phyloP scores from a whole-genome alignment of 2,113 vertebrate genomes.

The Furnarius figulus region DNA sequence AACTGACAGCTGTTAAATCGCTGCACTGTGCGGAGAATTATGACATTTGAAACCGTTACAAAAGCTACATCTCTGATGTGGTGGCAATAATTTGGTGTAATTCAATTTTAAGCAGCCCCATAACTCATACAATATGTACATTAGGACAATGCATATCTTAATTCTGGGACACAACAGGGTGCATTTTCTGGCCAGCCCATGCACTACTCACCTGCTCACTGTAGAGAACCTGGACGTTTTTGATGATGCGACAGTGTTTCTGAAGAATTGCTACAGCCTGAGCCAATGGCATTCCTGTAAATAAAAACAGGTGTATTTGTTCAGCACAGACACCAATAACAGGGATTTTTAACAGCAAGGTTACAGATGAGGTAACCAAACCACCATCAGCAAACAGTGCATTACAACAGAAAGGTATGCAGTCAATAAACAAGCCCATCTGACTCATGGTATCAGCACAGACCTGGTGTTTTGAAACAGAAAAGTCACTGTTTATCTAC shows the following conservation, averaged over 20 bases:
- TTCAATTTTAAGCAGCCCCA: not conserved
- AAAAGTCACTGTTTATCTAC: not conserved
- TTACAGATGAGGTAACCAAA: not conserved
- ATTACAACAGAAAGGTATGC: not conserved
- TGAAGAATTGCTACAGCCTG: conserved; percentile 97
- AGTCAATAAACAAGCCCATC: not conserved
- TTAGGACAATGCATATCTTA: not conserved
- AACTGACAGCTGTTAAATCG: not conserved
- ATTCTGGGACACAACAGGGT: not conserved
- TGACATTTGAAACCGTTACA: not conserved
- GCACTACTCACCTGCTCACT: conserved; percentile 90
- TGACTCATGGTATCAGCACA: not conserved
- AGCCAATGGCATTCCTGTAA: conserved; percentile 95
- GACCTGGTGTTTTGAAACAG: not conserved
- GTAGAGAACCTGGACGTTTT: conserved; percentile 99
- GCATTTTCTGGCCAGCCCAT: not conserved
- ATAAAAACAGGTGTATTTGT: not conserved
- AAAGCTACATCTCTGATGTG: not conserved
- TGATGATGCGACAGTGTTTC: conserved; percentile 97
- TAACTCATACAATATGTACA: rapidly evolving
- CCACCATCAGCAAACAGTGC: not conserved
- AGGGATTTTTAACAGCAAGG: not conserved
- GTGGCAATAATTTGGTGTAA: not conserved
- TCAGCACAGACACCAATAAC: not conserved
- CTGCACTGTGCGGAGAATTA: not conserved